phyloP scores from a whole-genome alignment of 2,888 invertebrate species.

The Zhengitettix transpicula region DNA sequence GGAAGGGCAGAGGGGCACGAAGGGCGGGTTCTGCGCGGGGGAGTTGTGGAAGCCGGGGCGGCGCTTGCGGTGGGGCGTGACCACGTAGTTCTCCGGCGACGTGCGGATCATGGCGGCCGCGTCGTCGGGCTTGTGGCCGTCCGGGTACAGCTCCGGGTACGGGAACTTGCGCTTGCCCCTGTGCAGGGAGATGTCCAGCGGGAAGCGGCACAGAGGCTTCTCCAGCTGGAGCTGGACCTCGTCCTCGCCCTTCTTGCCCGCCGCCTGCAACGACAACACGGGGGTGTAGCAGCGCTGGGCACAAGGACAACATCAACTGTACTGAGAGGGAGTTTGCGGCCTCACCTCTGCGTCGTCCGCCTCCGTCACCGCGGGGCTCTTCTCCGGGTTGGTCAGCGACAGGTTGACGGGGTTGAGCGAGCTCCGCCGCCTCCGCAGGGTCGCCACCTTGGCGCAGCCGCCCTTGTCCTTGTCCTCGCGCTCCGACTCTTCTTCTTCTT shows the following conservation, averaged over 20 bases:
- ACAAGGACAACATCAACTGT: no score
- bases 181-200: no score
- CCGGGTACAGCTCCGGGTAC: neutral
- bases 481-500: neutral
- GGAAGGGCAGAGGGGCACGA: conserved; percentile 64
- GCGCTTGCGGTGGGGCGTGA: conserved; percentile 72
- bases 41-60: conserved; percentile 77
- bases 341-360: neutral
- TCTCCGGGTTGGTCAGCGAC: conserved; percentile 29
- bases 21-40: conserved; percentile 73
- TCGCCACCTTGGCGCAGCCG: neutral
- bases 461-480: neutral
- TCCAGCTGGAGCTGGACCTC: no score
- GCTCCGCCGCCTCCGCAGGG: conserved; percentile 37
- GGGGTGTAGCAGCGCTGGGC: no score
- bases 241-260: neutral
- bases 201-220: no score
- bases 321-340: neutral
- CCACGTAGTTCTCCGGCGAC: conserved; percentile 66
- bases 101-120: conserved; percentile 44
- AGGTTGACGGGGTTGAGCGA: conserved; percentile 73
- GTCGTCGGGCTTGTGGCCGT: neutral
- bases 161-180: neutral
- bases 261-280: neutral
- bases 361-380: neutral